A percentile compares a stretch with the other conserved stretches of the same genome.
These are phyloP conservation scores for Synanceia verrucosa DNA, from an alignment of 2,797 vertebrate genomes.

Conservation along the genomic window DNA sequence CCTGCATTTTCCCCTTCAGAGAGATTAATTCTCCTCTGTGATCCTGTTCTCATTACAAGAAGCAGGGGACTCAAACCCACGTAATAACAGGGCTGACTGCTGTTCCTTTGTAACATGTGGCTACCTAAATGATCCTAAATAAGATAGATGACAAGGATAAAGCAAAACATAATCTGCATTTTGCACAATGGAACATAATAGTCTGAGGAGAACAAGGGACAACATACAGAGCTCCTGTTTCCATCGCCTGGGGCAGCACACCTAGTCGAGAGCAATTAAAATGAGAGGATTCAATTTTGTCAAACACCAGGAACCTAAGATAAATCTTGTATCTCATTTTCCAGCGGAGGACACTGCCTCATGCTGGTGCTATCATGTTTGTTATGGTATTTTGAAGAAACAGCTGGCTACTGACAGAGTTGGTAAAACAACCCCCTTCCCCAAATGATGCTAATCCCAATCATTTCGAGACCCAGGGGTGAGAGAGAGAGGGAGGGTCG, in stretches of 20 bases:
- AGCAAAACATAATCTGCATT: constrained; percentile 80
- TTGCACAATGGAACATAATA: constrained; percentile 79
- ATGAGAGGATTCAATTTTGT: constrained; percentile 87
- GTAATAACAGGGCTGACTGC: constrained; percentile 72
- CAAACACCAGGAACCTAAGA: constrained; percentile 85
- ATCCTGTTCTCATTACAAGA: constrained; percentile 72
- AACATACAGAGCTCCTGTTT: constrained; percentile 70
- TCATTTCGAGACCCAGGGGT: constrained; percentile 64
- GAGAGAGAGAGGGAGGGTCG: constrained; percentile 35
- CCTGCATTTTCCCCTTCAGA: constrained; percentile 51
- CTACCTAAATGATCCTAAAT: constrained; percentile 80
- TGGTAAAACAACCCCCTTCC: constrained; percentile 60
- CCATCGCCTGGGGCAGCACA: constrained; percentile 79
- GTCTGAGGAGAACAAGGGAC: constrained; percentile 72
- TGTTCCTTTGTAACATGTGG: constrained; percentile 80
- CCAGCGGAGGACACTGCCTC: constrained; percentile 76
- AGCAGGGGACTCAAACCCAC: constrained; percentile 71
- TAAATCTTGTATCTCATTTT: constrained; percentile 84
- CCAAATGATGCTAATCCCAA: constrained; percentile 73
- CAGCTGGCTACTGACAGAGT: constrained; percentile 75
- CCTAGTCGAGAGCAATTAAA: constrained; percentile 86
- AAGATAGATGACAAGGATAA: constrained; percentile 81
- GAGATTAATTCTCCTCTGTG: constrained; percentile 72
- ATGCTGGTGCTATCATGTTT: constrained; percentile 72
- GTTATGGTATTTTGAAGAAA: constrained; percentile 80